Evolutionary conservation across 2,113 vertebrate species (phyloP), one percentile per base, ranked within the genome.

Genomic region (Brachionichthys hirsutus): DNA sequence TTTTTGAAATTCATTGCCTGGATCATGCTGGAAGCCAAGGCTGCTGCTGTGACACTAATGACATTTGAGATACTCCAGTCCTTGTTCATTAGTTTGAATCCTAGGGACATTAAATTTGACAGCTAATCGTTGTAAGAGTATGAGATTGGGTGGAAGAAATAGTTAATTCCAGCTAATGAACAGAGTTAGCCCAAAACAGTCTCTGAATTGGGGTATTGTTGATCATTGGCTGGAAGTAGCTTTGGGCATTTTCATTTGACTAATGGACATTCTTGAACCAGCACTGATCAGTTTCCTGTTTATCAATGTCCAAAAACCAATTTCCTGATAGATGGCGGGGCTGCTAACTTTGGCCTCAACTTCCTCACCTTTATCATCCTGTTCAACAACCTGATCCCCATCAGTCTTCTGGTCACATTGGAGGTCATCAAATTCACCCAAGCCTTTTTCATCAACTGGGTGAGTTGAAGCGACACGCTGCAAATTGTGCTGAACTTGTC

Each of bases 291-390:
- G 45, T 67, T 20, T 75, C 55, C 58, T 81, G 74, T 67, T 52
- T 68, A 78, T 75, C 80, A 72, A 22, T 86, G 57, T 82, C 89
- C 87, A 75, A 71, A 77, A 82, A 71, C 77, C 53, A 22, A n/a
- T 90, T 59, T 73, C 51, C 62, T 79, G 40, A 84, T 91, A 99
- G 97, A 98, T 90, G 95, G 94, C 52, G 96, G 95, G 35, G 95
- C 97, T 9, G 95, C 91, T 74, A 98, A 98, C 90, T 99, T 98
- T 77, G 97, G 95, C 81, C 89, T 98, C 82, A 99, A 99, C 91
- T 99, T 99, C 88, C 92, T 99, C 88, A 99, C 97, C 67, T 99
- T 99, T 79, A 99, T 99, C 81, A 99, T 99, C 90, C 95, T 99
- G 80, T 99, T 98, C 94, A 99, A 99, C 90, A 99, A 99, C 84